Evolutionary conservation across 1,140 invertebrate species (phyloP), one percentile per base, ranked within the genome.

Genomic region (Leguminivora glycinivorella): DNA sequence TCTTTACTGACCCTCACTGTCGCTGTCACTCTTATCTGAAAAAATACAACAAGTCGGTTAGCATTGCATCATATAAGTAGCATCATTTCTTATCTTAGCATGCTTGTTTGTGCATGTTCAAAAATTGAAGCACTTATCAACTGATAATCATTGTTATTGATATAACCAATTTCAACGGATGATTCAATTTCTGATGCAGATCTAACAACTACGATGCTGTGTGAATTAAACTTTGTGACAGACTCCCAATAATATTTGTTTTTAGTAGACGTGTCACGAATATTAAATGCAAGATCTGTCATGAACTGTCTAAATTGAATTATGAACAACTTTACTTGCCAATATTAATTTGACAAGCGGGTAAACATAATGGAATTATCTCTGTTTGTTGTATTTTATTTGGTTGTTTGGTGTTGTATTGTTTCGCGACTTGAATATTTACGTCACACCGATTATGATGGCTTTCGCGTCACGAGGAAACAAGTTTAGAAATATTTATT

Each of bases 11-110:
- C 95, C 96, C 94, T 97, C 96, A 90, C 96, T 97, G 93, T 97
- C 96, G 93, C 96, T 97, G 94, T 97, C 96, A 92, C 96, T 97
- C 93, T 97, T 97, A 93, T 97, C 96, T 97, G 94, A 71, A 95
- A 94, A 78, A 76, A n/a, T n/a, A 77, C 91, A 83, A 80, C 22
- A 76, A 17, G 26, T 56, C 74, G 52, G 29, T 43, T 66, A 47
- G 43, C 31, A 71, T 72, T 74, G 40, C 72, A 71, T 74, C 72
- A 74, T 66, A 24, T 43, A 17, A 52, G 10, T 52, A 22, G 1
- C 9, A 0, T 52, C 22, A 19, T 52, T 7, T 70, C 47, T 52
- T 52, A 63, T 60, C 58, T 17, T 10, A 29, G 12, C 10, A 40
- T 68, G 38, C 17, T 43, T 63, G 47, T 52, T 17, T 52, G 47